phyloP scores from a whole-genome alignment of 2,113 vertebrate genomes.

The Sceloporus undulatus region DNA sequence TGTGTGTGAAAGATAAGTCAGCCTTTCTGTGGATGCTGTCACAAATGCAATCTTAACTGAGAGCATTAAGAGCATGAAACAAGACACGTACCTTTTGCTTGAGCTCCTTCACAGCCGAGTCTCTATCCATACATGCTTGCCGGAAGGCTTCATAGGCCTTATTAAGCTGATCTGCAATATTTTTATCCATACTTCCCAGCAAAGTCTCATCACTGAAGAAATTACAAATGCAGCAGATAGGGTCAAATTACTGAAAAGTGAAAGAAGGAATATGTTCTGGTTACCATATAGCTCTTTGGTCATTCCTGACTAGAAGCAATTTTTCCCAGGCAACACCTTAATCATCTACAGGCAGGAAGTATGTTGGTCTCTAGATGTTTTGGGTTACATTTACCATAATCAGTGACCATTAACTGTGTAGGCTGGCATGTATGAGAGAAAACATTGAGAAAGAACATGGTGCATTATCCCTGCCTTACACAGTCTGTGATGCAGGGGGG shows the following conservation, averaged over 20 bases:
- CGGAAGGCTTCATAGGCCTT: constrained; percentile 97
- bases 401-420: background rate
- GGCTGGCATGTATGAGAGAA: background rate
- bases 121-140: constrained; percentile 94
- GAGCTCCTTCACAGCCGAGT: constrained; percentile 87
- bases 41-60: background rate
- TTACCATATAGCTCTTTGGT: background rate
- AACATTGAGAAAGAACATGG: background rate
- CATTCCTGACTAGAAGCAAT: background rate
- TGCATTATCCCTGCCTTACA: background rate
- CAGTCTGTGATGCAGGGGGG: background rate
- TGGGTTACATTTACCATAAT: background rate
- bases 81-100: constrained; percentile 86
- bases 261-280: constrained; percentile 43
- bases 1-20: constrained; percentile 53
- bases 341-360: background rate
- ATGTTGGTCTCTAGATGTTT: background rate
- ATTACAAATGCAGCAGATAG: constrained; percentile 69
- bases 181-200: constrained; percentile 93
- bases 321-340: background rate
- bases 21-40: background rate
- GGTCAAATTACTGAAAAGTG: constrained; percentile 61
- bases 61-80: constrained; percentile 44
- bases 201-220: constrained; percentile 91
- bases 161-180: constrained; percentile 96